These are phyloP conservation scores for Odiellus spinosus DNA, from an alignment of 2,888 invertebrate species.

Conservation along the genomic window DNA sequence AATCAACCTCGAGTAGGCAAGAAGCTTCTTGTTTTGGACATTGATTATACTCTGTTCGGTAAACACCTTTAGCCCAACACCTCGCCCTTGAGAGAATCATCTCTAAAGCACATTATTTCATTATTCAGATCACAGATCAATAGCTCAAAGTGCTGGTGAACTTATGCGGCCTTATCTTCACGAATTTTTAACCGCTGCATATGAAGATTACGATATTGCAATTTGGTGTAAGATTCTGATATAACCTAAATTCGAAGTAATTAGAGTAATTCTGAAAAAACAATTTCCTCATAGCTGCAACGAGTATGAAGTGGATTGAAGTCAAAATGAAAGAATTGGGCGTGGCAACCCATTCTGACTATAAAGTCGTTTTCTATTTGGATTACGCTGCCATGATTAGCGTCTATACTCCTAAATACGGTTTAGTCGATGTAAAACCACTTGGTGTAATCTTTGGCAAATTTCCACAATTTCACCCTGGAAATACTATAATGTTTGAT, in stretches of 20 bases:
- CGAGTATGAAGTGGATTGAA: conserved; percentile 96
- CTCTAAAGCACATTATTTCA: background rate
- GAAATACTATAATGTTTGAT: conserved; percentile 96
- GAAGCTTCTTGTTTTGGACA: conserved; percentile 79
- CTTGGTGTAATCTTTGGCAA: conserved; percentile 94
- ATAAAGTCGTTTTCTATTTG: conserved; percentile 81
- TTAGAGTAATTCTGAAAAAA: conserved; percentile 1
- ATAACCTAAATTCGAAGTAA: background rate
- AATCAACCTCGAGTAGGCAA: conserved; percentile 70
- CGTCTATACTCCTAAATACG: conserved; percentile 74
- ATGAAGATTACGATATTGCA: conserved; percentile 82
- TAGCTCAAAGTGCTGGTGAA: conserved; percentile 71
- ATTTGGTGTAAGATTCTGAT: conserved; percentile 58
- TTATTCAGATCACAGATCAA: conserved; percentile 61
- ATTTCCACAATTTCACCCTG: conserved; percentile 66
- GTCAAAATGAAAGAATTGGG: conserved; percentile 89
- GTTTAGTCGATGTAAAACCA: conserved; percentile 85
- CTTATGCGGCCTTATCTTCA: conserved; percentile 89
- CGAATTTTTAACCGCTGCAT: conserved; percentile 74
- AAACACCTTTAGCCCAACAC: conserved; percentile 13
- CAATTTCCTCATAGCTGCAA: conserved; percentile 44
- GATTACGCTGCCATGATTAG: conserved; percentile 91
- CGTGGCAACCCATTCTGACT: conserved; percentile 60
- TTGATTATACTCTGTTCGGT: conserved; percentile 88
- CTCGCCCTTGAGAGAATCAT: background rate